Evolutionary conservation across 2,113 vertebrate genomes (phyloP).

Genomic region (Dicerorhinus sumatrensis): DNA sequence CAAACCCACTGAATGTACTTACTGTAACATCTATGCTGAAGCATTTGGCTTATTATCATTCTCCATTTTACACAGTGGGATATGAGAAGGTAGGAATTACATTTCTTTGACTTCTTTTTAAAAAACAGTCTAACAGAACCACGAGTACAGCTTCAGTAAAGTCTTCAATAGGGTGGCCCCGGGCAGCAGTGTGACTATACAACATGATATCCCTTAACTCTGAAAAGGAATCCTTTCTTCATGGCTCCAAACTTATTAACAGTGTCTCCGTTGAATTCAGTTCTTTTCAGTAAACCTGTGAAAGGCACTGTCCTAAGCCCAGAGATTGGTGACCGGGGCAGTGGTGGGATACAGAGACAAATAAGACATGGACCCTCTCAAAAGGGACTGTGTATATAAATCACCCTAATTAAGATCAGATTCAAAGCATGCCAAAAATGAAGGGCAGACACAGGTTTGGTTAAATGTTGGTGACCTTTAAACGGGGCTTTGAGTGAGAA

Average conservation of each 20-base stretch:
- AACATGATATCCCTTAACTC: neutral
- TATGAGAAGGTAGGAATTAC: neutral
- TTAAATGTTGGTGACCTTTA: neutral
- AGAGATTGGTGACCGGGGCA: neutral
- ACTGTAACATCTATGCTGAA: neutral
- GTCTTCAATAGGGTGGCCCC: neutral
- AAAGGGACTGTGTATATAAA: neutral
- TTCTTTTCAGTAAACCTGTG: neutral
- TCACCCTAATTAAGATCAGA: neutral
- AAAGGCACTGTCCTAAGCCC: neutral
- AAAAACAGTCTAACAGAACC: neutral
- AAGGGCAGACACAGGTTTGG: neutral
- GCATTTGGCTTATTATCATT: neutral
- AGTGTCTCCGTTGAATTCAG: neutral
- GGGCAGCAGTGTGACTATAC: neutral
- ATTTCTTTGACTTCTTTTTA: constrained; percentile 3
- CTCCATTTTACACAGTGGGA: neutral
- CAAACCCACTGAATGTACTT: neutral
- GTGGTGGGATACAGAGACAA: neutral
- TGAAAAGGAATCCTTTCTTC: neutral
- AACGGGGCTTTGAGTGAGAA: neutral
- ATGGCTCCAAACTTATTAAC: neutral
- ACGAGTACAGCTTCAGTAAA: neutral
- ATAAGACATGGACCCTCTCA: neutral
- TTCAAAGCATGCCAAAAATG: neutral